Conservation (phyloP, 2,888 invertebrate species). For the Cheilosia impressa region DNA sequence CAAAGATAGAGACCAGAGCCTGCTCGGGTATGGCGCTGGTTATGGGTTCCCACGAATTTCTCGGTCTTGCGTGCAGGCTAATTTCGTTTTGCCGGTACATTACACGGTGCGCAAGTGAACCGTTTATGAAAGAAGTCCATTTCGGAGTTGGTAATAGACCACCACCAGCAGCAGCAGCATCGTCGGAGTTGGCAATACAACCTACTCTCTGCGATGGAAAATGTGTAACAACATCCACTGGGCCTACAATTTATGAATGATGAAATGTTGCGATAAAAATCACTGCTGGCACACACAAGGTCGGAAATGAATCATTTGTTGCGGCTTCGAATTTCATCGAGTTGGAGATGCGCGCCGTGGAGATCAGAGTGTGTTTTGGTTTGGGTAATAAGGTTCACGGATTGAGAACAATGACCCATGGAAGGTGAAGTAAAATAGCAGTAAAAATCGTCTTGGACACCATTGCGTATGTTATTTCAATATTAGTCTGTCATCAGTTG, state of each 20-base stretch:
- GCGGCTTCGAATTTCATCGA: conserved; percentile 32
- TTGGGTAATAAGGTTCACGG: background rate
- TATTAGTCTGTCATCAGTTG: background rate
- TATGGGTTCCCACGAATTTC: conserved; percentile 70
- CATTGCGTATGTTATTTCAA: background rate
- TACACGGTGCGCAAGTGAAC: conserved; percentile 58
- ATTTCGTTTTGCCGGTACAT: conserved; percentile 52
- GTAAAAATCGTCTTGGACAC: background rate
- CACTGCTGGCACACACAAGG: conserved; percentile 57
- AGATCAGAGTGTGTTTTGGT: conserved; percentile 7
- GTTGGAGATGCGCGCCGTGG: conserved; percentile 3
- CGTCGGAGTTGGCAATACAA: conserved; percentile 49
- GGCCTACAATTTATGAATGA: conserved; percentile 71
- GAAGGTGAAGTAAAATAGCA: background rate
- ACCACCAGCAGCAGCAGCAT: conserved; percentile 29
- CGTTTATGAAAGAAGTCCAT: conserved; percentile 70
- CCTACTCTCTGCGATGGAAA: conserved; percentile 49
- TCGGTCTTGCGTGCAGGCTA: conserved; percentile 65
- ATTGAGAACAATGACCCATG: conserved; percentile 20
- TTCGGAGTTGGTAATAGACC: conserved; percentile 65
- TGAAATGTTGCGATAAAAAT: conserved; percentile 71
- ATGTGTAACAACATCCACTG: conserved; percentile 69
- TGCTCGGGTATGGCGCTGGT: conserved; percentile 19
- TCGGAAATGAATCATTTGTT: conserved; percentile 70
- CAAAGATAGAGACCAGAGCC: conserved; percentile 54